Evolutionary conservation across 1,140 invertebrate species (phyloP), one percentile per base, ranked within the genome.

Genomic region (Sitodiplosis mosellana): DNA sequence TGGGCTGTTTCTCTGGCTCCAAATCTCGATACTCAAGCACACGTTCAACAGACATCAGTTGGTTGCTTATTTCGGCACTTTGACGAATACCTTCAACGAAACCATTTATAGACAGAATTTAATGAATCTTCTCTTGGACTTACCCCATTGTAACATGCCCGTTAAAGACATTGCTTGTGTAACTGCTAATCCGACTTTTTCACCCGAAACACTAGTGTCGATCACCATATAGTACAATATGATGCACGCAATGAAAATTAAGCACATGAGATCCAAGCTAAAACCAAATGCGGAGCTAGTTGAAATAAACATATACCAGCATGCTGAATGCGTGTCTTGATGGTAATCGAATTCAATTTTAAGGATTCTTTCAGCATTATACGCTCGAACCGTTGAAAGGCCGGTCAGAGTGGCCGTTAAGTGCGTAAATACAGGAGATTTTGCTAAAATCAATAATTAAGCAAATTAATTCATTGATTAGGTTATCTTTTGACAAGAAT

Each of bases 361-460:
- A 10, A 94, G 73, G 47, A 82, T 78, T 52, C 78, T 69, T 63
- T 92, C 75, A 0, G 81, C 80, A 33, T 74, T 70, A 54, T 85
- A 91, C 0, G 90, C 87, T 49, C 91, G 70, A 46, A 97, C 90
- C 0, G 90, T 94, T 1, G 84, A 75, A 20, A 96, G 67, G 6
- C 92, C 92, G 65, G 87, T 83, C 1, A 95, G 66, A 0, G 89
- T 83, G 20, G 88, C 80, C 60, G 82, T 89, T 45, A 96, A 67
- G 59, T 95, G 88, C 10, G 83, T 80, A 65, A 86, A 88, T 22
- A 93, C 77, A 0, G 87, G 88, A 65, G 79, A 81, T n/a, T n/a
- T n/a, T n/a, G n/a, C n/a, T n/a, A n/a, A n/a, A n/a, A n/a, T n/a
- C n/a, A n/a, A n/a, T n/a, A n/a, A n/a, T n/a, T n/a, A n/a, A n/a